Evolutionary conservation across 1,140 invertebrate genomes (phyloP).

Genomic region (Cydia strobilella): DNA sequence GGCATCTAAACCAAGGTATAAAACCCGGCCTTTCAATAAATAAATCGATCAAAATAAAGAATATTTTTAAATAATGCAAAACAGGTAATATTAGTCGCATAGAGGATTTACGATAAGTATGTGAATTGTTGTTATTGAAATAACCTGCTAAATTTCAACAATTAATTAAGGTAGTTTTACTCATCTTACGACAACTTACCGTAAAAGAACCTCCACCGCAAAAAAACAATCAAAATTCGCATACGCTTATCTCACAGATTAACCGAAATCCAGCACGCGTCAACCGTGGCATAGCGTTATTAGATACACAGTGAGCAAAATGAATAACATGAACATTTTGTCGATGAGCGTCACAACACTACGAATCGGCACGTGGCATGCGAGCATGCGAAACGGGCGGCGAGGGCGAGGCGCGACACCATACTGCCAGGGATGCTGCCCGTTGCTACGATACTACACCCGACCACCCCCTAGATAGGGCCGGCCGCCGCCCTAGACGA

Average conservation of each 20-base stretch:
- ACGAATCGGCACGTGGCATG: constrained; percentile 41
- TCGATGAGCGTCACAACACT: constrained; percentile 43
- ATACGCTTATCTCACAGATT: constrained; percentile 47
- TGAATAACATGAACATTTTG: constrained; percentile 73
- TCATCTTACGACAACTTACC: constrained; percentile 4
- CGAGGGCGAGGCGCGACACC: constrained; percentile 47
- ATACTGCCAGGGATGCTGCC: constrained; percentile 73
- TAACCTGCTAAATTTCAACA: neutral
- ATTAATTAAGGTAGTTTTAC: neutral
- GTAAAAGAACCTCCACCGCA: constrained; percentile 1
- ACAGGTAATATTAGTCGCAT: neutral
- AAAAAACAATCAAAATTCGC: constrained; percentile 21
- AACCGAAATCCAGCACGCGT: constrained; percentile 55
- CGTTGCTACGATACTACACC: constrained; percentile 74
- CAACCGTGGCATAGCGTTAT: constrained; percentile 70
- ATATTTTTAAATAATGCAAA: neutral
- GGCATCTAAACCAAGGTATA: neutral
- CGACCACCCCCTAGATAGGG: constrained; percentile 63
- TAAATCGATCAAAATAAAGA: neutral
- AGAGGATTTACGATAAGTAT: neutral
- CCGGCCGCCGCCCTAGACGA: constrained; percentile 74
- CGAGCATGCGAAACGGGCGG: constrained; percentile 38
- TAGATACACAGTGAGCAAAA: constrained; percentile 70
- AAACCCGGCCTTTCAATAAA: neutral
- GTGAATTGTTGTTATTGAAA: neutral